Percentiles rank a stretch among this genome's conserved stretches.
These are phyloP conservation scores for Baronia brevicornis DNA, from an alignment of 2,888 invertebrate species.

Conservation along the genomic window DNA sequence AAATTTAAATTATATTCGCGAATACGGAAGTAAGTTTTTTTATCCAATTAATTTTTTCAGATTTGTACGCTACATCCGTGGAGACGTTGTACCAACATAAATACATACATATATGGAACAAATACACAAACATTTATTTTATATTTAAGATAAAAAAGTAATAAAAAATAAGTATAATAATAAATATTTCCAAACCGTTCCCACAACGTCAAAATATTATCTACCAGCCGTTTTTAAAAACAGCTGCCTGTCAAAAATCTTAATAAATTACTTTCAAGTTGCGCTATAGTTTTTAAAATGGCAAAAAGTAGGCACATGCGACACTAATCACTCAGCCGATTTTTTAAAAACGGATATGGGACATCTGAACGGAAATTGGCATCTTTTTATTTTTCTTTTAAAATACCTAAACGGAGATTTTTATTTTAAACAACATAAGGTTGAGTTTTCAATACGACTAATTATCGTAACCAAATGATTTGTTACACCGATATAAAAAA, in stretches of 20 bases:
- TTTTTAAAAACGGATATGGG: slow-evolving; percentile 66
- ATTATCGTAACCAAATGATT: slow-evolving; percentile 5
- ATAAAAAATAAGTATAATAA: too few species aligned
- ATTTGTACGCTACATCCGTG: too few species aligned
- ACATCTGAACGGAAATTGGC: slow-evolving; percentile 69
- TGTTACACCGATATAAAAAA: slow-evolving; percentile 20
- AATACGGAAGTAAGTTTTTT: too few species aligned
- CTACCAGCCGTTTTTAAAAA: too few species aligned
- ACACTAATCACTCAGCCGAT: slow-evolving; percentile 65
- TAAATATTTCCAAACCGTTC: too few species aligned
- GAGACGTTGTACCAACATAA: too few species aligned
- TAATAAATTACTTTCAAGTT: slow-evolving; percentile 14
- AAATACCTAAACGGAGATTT: slow-evolving; percentile 19
- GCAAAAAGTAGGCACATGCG: slow-evolving; percentile 57
- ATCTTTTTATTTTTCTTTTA: slow-evolving; percentile 44
- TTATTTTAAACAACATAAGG: slow-evolving; percentile 19
- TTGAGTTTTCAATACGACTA: slow-evolving; percentile 16
- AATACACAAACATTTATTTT: too few species aligned
- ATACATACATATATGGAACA: too few species aligned
- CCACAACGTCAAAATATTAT: too few species aligned
- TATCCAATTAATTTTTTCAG: too few species aligned
- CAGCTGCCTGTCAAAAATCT: slow-evolving; percentile 57
- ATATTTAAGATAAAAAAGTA: too few species aligned
- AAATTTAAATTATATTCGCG: too few species aligned
- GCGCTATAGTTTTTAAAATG: slow-evolving; percentile 37